Evolutionary conservation across 2,888 invertebrate species (phyloP), one percentile per base, ranked within the genome.

Genomic region (Idaea biselata): DNA sequence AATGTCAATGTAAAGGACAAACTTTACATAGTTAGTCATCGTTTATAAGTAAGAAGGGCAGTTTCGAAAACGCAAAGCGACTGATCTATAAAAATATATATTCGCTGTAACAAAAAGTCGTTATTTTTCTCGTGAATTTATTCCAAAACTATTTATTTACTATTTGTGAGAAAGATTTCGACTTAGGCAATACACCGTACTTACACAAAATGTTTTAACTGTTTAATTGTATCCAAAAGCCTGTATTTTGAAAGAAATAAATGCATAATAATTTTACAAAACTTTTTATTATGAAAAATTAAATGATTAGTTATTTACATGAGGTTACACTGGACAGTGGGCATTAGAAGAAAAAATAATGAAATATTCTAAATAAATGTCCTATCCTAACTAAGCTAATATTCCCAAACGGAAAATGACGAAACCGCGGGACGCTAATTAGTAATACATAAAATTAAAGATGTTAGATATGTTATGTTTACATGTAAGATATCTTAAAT

Each of bases 221-320:
- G 64, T 69, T 68, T 68, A 72, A 71, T 68, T 72, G 65, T 69
- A 68, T 62, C 65, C 63, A 62, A 69, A 66, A 64, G 69, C 70
- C 67, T 73, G 68, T 65, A 71, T 70, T 73, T 71, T 71, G 63
- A 64, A 66, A 68, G 60, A 67, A 72, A 70, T 70, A 69, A 71
- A 73, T 68, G 57, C 68, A 65, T 67, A 69, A 68, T 65, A 63
- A 68, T 66, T 60, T 64, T 55, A 61, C 17, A 44, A 25, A 14
- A 44, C 14, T 44, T 44, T 44, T 44, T 44, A 44, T 44, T 44
- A 11, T 8, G 44, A 8, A 44, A 44, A 44, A 8, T 44, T 33
- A 33, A 33, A 44, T 44, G 44, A 62, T 58, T 53, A 60, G 18
- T 18, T 44, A 44, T 44, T 44, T 44, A 44, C 44, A 44, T 44